These are phyloP conservation scores for Nomada ruficornis DNA, from an alignment of 2,888 invertebrate species.

Conservation along the genomic window DNA sequence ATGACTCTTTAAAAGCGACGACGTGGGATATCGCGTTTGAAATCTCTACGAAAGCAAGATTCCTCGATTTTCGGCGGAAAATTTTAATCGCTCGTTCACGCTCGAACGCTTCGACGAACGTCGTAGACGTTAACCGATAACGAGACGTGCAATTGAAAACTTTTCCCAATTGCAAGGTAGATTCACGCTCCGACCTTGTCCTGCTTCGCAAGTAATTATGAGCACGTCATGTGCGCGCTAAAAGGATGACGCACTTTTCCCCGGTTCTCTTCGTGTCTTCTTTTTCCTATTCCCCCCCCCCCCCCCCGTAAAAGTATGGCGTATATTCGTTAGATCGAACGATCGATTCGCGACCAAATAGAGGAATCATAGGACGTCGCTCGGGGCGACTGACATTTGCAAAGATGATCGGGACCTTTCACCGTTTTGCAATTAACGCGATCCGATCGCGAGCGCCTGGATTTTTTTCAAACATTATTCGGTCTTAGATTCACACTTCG, in stretches of 20 bases:
- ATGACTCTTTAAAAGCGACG: neutral
- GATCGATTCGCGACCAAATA: constrained; percentile 17
- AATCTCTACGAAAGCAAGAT: neutral
- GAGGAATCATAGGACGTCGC: constrained; percentile 22
- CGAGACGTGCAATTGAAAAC: constrained; percentile 63
- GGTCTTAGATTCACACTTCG: neutral
- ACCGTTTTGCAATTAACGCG: constrained; percentile 60
- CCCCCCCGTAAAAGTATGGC: neutral
- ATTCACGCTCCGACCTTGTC: constrained; percentile 63
- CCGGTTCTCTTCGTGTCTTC: neutral
- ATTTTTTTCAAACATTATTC: constrained; percentile 12
- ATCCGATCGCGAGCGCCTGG: constrained; percentile 24
- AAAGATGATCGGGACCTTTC: constrained; percentile 62
- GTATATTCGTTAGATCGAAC: neutral
- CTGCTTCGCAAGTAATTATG: constrained; percentile 64
- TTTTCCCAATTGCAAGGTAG: constrained; percentile 64
- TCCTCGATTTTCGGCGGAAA: neutral
- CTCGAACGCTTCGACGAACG: neutral
- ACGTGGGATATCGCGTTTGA: constrained; percentile 11
- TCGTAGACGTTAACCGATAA: constrained; percentile 8
- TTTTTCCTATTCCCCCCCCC: neutral
- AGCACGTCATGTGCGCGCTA: constrained; percentile 23
- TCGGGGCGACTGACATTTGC: constrained; percentile 60
- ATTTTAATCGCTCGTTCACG: neutral
- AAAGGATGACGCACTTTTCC: constrained; percentile 49